Base-by-base conservation (phyloP, 1,140 invertebrate species). In the Cyphomyrmex costatus region DNA sequence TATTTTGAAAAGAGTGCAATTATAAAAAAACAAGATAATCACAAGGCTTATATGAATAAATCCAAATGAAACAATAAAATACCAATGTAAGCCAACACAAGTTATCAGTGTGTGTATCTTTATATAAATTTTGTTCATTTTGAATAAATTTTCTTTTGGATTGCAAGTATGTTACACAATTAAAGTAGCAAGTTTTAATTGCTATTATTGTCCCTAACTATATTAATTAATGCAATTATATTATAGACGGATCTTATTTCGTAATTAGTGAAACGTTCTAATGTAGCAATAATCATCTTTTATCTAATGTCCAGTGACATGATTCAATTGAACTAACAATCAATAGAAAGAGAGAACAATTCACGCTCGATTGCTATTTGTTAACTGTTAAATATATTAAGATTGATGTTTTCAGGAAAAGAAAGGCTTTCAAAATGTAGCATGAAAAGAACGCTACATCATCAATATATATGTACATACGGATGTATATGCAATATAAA, bases 281-380 rank as follows among this genome's bases (percentile, higher is more conserved):
- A 68, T 68, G 77, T 66, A 53, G 61, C 21, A 80, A 68, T 68
- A 24, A 60, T 7, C 27, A 21, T 46, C 30, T 80, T 68, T 80
- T 68, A 68, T 10, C 8, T 68, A 68, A 80, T 56, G 49, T 80
- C 49, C 63, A 68, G 30, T 3, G n/a, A 30, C 42, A 80, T 80
- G 14, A 70, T 42, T 68, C 21, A 19, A 65, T 80, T 2, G 19
- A 65, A 14, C 24, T 7, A 30, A 36, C 36, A 36, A 36, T 36
- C 7, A 78, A 21, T 53, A 66, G 61, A n/a, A 68, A 68, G 21
- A 68, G 61, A 53, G 21, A 79, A 61, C 73, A 46, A 46, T 77
- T 21, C 30, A 77, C 24, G 12, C 24, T 78, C 14, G 56, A 79
- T 51, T 79, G 0, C 12, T 16, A 66, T 58, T 79, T 14, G 16